Evolutionary conservation across 1,140 invertebrate species (phyloP), one percentile per base, ranked within the genome.

Genomic region (Heliconius hewitsoni): DNA sequence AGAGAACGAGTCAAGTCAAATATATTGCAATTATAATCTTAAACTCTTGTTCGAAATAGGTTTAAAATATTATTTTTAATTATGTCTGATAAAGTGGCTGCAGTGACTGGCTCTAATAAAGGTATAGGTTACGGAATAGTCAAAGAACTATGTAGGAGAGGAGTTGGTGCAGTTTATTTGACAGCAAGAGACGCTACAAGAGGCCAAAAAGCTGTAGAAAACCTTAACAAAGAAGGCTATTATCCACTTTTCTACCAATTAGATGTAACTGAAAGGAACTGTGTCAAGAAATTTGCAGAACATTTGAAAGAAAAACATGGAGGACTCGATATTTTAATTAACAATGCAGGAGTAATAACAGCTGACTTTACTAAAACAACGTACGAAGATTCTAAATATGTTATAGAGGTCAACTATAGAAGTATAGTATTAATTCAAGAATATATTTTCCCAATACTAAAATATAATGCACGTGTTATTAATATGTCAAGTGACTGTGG

Each of bases 401-500:
- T 66, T 30, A 30, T 30, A 66, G 60, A 66, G 11, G 60, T 66
- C 23, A 66, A 66, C 13, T 66, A 66, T 30, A 66, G 27, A 27
- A 16, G 60, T 66, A 66, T 66, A 5, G 60, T 66, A 13, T 30
- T 66, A 16, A 66, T 66, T 30, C 60, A 66, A 66, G 60, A 66
- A 66, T 66, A 66, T n/a, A 30, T 66, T 16, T 66, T 66, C 30
- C 60, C 60, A 16, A 66, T 16, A 66, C 60, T 66, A 1, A 66
- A 66, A 30, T 23, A 30, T n/a, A 66, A 66, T 66, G 60, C 23
- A 13, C 23, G 60, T 27, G 60, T 66, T 27, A 5, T 66, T 16
- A 66, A 30, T 16, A 66, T 66, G 60, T 66, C 60, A 11, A 66
- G 60, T 30, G 60, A 66, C 60, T 66, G 60, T 66, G 60, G 60